phyloP scores from a whole-genome alignment of 2,888 invertebrate species.

The Germaria angustata region DNA sequence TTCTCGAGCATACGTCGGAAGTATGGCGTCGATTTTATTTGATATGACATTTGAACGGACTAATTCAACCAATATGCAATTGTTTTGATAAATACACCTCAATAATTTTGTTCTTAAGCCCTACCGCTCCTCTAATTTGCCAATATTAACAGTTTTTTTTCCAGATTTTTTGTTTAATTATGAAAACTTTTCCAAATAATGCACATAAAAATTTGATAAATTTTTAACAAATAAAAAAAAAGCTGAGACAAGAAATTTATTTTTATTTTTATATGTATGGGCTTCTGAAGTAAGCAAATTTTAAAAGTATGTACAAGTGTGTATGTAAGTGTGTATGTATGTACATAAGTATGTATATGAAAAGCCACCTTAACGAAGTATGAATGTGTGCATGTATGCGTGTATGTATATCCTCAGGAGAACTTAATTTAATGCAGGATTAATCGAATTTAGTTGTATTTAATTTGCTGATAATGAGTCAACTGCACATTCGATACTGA shows the following conservation, averaged over 20 bases:
- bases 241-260: neutral
- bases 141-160: neutral
- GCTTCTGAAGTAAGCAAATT: too few species aligned
- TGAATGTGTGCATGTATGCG: too few species aligned
- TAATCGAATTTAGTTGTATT: too few species aligned
- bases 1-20: conserved; percentile 71
- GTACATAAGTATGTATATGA: too few species aligned
- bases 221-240: neutral
- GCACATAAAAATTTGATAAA: neutral
- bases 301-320: too few species aligned
- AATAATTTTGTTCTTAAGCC: neutral
- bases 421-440: too few species aligned
- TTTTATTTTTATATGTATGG: too few species aligned
- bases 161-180: neutral
- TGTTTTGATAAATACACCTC: neutral
- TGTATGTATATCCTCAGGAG: too few species aligned
- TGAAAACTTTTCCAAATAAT: neutral
- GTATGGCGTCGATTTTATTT: conserved; percentile 73
- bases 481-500: too few species aligned
- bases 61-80: neutral
- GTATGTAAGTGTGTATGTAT: too few species aligned
- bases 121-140: neutral
- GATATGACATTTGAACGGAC: conserved; percentile 70
- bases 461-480: too few species aligned
- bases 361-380: too few species aligned